Conservation (phyloP, 2,888 invertebrate genomes). For the Philopedon plagiatum region DNA sequence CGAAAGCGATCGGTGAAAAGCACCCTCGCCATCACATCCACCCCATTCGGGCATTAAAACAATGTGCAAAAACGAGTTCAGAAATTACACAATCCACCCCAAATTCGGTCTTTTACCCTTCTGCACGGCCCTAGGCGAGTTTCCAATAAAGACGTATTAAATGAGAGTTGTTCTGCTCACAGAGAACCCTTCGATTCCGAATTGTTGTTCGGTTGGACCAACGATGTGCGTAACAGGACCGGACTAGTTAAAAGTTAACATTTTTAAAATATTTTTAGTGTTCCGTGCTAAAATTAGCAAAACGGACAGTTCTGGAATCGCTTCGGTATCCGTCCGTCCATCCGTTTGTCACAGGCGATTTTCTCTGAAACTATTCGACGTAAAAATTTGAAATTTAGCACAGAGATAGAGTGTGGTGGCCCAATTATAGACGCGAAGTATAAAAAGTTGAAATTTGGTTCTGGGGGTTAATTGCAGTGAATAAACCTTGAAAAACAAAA, state of each 20-base stretch:
- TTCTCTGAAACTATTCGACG: no score
- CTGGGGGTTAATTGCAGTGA: no score
- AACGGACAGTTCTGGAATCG: no score
- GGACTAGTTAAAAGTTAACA: neutral
- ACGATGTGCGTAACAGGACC: slow-evolving; percentile 21
- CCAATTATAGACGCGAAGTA: no score
- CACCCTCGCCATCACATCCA: slow-evolving; percentile 49
- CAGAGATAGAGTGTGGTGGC: no score
- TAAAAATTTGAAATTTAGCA: no score
- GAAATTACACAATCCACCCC: slow-evolving; percentile 59
- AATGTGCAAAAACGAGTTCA: slow-evolving; percentile 60
- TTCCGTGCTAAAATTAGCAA: no score
- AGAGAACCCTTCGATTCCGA: slow-evolving; percentile 49
- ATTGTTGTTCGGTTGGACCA: slow-evolving; percentile 46
- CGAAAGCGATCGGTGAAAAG: slow-evolving; percentile 51
- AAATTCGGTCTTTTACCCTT: slow-evolving; percentile 56
- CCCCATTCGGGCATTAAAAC: slow-evolving; percentile 58
- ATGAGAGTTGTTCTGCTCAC: slow-evolving; percentile 36
- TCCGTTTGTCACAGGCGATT: no score
- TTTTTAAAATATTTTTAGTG: neutral
- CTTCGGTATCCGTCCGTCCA: no score
- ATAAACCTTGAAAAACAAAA: no score
- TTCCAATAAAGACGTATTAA: slow-evolving; percentile 53
- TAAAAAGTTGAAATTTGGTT: no score
- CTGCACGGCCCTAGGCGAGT: slow-evolving; percentile 44